These are phyloP conservation scores for Apis mellifera DNA, from an alignment of 1,140 invertebrate species.

Conservation along the genomic window DNA sequence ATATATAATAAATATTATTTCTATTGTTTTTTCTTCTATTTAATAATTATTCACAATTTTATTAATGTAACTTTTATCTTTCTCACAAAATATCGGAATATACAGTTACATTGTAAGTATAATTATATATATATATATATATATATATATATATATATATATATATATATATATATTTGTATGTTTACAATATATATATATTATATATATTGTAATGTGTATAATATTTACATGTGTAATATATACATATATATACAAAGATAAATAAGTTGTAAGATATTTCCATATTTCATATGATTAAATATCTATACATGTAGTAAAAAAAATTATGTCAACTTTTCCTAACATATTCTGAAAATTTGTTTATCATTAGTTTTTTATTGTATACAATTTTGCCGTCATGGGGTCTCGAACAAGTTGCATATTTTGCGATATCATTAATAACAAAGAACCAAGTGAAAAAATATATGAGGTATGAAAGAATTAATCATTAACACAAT, in stretches of 20 bases:
- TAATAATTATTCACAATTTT: too few species aligned
- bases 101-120: too few species aligned
- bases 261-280: too few species aligned
- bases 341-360: background rate
- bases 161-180: background rate
- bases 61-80: too few species aligned
- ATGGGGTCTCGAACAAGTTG: slow-evolving; percentile 77
- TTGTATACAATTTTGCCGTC: background rate
- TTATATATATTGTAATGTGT: too few species aligned
- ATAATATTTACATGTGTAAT: too few species aligned
- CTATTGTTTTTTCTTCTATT: too few species aligned
- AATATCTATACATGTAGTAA: background rate
- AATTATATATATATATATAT: background rate
- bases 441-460: slow-evolving; percentile 82
- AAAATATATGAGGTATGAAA: slow-evolving; percentile 78
- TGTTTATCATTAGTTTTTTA: too few species aligned
- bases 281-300: background rate
- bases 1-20: too few species aligned
- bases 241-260: too few species aligned
- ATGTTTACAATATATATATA: too few species aligned
- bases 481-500: slow-evolving; percentile 19
- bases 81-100: too few species aligned
- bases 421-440: slow-evolving; percentile 88
- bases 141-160: background rate
- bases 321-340: background rate